These are phyloP conservation scores for Camptogramma bilineatum DNA, from an alignment of 2,888 invertebrate genomes.

Conservation along the genomic window DNA sequence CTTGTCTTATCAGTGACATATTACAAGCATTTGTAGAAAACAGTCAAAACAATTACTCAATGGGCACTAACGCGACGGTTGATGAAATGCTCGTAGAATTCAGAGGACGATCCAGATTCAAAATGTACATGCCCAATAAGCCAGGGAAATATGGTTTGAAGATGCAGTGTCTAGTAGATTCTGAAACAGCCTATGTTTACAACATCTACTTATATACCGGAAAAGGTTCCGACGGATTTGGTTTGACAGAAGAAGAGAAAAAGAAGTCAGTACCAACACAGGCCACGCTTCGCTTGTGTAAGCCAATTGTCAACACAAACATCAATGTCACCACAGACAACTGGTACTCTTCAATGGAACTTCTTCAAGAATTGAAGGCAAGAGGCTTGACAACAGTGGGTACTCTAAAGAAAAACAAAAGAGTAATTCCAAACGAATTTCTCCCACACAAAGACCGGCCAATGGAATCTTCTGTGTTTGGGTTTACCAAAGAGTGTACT, in stretches of 20 bases:
- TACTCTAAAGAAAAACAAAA: slow-evolving; percentile 28
- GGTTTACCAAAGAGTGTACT: slow-evolving; percentile 33
- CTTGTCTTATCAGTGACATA: slow-evolving; percentile 10
- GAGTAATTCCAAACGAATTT: slow-evolving; percentile 31
- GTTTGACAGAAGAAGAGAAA: slow-evolving; percentile 33
- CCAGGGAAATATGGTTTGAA: slow-evolving; percentile 28
- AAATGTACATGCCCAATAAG: slow-evolving; percentile 31
- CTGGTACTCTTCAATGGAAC: slow-evolving; percentile 33
- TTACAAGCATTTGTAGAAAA: slow-evolving; percentile 12
- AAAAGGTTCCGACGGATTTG: slow-evolving; percentile 16
- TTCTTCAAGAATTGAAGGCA: slow-evolving; percentile 31
- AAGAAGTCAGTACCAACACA: slow-evolving; percentile 34
- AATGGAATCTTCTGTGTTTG: slow-evolving; percentile 23
- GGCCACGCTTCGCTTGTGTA: slow-evolving; percentile 29
- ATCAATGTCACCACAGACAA: slow-evolving; percentile 36
- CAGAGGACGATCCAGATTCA: slow-evolving; percentile 24
- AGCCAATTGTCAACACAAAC: slow-evolving; percentile 34
- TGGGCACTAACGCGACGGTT: slow-evolving; percentile 6
- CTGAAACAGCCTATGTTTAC: slow-evolving; percentile 21
- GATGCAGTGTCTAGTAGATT: slow-evolving; percentile 19
- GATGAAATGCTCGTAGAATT: slow-evolving; percentile 30
- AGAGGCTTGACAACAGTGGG: slow-evolving; percentile 27
- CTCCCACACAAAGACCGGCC: slow-evolving; percentile 17
- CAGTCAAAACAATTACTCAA: slow-evolving; percentile 13
- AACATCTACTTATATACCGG: slow-evolving; percentile 17